phyloP scores from a whole-genome alignment of 2,113 vertebrate genomes.

The Channa argus region DNA sequence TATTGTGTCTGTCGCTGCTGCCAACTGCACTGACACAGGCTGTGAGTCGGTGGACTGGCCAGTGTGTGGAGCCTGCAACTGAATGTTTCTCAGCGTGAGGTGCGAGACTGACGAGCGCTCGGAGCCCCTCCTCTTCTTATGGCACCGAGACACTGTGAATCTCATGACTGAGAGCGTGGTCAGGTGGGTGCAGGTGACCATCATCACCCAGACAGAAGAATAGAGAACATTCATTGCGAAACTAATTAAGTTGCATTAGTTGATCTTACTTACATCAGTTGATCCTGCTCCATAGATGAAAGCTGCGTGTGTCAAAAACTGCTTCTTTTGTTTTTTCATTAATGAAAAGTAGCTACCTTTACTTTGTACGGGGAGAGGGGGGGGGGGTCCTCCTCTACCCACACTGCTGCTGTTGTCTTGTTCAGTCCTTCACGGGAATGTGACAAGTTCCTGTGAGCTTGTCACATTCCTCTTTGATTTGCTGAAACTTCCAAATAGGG shows the following conservation, averaged over 20 bases:
- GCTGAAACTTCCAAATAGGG: slow-evolving; percentile 49
- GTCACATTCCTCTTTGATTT: slow-evolving; percentile 71
- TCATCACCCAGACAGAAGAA: too few relatives aligned
- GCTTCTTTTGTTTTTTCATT: too few relatives aligned
- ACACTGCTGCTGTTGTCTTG: slow-evolving; percentile 27
- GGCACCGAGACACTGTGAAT: slow-evolving; percentile 33
- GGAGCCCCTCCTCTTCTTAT: slow-evolving; percentile 53
- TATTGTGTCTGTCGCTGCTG: slow-evolving; percentile 30
- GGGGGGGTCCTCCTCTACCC: not conserved
- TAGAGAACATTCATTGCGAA: too few relatives aligned
- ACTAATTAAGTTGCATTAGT: too few relatives aligned
- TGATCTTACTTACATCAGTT: too few relatives aligned
- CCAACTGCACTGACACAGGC: slow-evolving; percentile 27
- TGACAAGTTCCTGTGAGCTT: not conserved
- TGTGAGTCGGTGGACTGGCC: slow-evolving; percentile 31
- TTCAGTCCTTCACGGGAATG: slow-evolving; percentile 30
- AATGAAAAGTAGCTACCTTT: not conserved
- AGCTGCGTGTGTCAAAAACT: too few relatives aligned
- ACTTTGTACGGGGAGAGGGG: not conserved
- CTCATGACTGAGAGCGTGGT: slow-evolving; percentile 54
- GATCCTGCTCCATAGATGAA: too few relatives aligned
- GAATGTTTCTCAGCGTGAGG: slow-evolving; percentile 49
- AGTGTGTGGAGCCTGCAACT: slow-evolving; percentile 24
- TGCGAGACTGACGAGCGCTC: slow-evolving; percentile 41
- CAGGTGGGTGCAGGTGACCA: too few relatives aligned